Conservation (phyloP, 2,797 vertebrate genomes). For the Poliocrania exsul region DNA sequence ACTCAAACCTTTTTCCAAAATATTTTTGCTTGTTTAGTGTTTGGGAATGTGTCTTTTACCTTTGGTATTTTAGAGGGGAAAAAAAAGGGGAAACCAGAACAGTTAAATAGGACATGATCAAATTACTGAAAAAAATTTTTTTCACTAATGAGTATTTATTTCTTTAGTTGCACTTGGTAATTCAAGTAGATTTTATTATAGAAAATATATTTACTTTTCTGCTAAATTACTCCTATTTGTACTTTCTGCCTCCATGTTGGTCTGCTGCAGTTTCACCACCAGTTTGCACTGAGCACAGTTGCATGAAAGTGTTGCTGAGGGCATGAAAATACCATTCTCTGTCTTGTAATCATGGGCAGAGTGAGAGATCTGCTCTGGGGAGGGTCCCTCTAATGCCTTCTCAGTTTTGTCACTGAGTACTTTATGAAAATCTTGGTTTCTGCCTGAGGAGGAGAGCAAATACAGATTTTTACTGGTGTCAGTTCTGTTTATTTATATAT, state of each 20-base stretch:
- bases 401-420: fast-evolving
- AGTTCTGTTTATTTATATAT: neutral
- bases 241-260: neutral
- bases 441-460: neutral
- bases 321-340: fast-evolving
- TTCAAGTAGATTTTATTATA: neutral
- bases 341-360: neutral
- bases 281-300: neutral
- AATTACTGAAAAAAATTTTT: neutral
- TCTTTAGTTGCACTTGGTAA: conserved; percentile 70
- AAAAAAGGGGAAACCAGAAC: neutral
- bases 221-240: neutral
- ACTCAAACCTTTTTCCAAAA: neutral
- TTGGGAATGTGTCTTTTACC: neutral
- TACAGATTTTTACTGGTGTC: neutral
- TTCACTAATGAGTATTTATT: neutral
- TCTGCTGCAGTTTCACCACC: neutral
- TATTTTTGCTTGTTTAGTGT: neutral
- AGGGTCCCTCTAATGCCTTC: neutral
- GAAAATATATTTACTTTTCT: neutral
- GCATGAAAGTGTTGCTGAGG: neutral
- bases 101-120: neutral
- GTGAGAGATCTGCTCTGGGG: neutral
- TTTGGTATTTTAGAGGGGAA: neutral
- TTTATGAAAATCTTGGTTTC: neutral